Evolutionary conservation across 2,888 invertebrate genomes (phyloP), one percentile per base, ranked within the genome.

Genomic region (Colletes collaris): DNA sequence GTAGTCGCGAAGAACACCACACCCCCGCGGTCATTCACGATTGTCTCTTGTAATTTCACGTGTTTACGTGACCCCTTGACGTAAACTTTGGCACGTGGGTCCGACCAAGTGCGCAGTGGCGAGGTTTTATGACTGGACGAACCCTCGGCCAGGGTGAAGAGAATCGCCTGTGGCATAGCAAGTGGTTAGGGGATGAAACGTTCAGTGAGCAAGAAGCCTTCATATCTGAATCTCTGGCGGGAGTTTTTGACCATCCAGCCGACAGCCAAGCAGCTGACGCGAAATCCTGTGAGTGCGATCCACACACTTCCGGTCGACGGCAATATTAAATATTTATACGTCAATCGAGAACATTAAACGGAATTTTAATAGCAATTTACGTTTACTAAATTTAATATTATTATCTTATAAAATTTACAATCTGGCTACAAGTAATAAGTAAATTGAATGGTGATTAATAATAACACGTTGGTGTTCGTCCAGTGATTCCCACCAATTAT

Each of bases 171-270:
- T 69, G 46, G 62, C 50, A 19, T 8, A 27, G 27, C 27, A 66
- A 64, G 69, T 52, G 76, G 63, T 56, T 7, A n/a, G 35, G 82
- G 83, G 79, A 88, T 89, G 86, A 75, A 79, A 65, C 87, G 86
- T 72, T 70, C 87, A 82, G 83, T 82, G 74, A 80, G 76, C 50
- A 86, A 87, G 44, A 89, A 85, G 55, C 71, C 85, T 70, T 89
- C 89, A 76, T 89, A 91, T 86, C 81, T 88, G 65, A 86, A 84
- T 56, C 89, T 90, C 73, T 91, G 91, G 91, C 89, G 88, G 58
- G 90, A 91, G 79, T 91, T 91, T 56, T 77, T 82, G 53, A 69
- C 68, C 13, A 84, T 78, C 1, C 79, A 79, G n/a, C 69, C 79
- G 13, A 65, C 69, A 10, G 66, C 66, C 35, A 82, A 62, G 13